Base-by-base conservation (phyloP, 2,797 vertebrate genomes). In the Rhinatrema bivittatum region DNA sequence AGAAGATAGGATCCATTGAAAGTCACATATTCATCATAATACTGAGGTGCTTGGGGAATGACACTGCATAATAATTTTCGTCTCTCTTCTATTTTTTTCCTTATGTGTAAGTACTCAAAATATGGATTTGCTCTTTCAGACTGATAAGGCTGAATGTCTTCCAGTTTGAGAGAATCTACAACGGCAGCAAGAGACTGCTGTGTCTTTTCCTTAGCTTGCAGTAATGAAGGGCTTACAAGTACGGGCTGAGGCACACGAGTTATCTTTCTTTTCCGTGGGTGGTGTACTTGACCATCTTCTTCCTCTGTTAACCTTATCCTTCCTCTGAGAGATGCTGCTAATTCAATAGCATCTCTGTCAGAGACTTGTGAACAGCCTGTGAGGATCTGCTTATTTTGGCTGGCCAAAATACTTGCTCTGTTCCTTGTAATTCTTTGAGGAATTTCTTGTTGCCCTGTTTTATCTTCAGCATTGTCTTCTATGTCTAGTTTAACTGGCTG, bases 1-100 rank as follows among this genome's bases (percentile, higher is more conserved):
- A 99, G 68, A 36, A 99, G 85, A 71, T 99, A 98, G 7, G 96
- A 98, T 38, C 96, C 94, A 23, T 97, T 99, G 73, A 98, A 99
- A 13, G 95, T 99, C 56, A 98, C 93, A 9, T 98, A 99, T 39
- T 98, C 96, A 26, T 98, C 94, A 0, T 99, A 99, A 83, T 93
- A 98, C 62, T 99, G 96, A n/a, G 96, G 95, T 3, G 96, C 93
- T 60, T 99, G 96, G 20, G 96, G 96, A 34, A 86, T 94, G 52
- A 99, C 94, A 21, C 91, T 97, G 72, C 91, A 97, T 37, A 99
- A 48, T 54, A 98, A 84, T 68, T 98, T 98, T 65, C 93, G 91
- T 59, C 94, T 97, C 78, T 98, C 96, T 71, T 99, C 96, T 28
- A 99, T 96, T 75, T 97, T 98, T 71, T 80, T 94, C 29, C 95